These are phyloP conservation scores for Euproctis similis DNA, from an alignment of 2,888 invertebrate genomes.

Conservation along the genomic window DNA sequence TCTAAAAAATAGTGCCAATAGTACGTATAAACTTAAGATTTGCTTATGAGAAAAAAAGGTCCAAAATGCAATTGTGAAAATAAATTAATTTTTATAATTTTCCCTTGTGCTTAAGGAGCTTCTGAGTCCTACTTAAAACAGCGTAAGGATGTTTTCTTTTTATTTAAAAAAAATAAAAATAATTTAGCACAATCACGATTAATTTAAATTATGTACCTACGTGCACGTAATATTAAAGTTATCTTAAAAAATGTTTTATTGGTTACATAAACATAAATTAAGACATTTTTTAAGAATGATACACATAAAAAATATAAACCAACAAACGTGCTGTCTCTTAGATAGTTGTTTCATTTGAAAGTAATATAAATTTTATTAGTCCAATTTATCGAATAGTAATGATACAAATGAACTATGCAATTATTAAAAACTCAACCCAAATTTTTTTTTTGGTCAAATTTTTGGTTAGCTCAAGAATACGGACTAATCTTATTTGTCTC, in stretches of 20 bases:
- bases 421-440: too few relatives aligned
- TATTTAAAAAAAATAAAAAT: constrained; percentile 25
- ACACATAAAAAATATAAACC: constrained; percentile 5
- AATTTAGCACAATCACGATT: constrained; percentile 24
- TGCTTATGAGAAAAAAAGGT: constrained; percentile 55
- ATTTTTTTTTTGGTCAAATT: too few relatives aligned
- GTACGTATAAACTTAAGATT: too few relatives aligned
- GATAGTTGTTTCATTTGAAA: too few relatives aligned
- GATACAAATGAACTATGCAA: too few relatives aligned
- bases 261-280: constrained; percentile 1
- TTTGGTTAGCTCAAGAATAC: too few relatives aligned
- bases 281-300: constrained; percentile 6
- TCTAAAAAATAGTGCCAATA: too few relatives aligned
- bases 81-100: constrained; percentile 28
- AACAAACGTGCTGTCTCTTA: too few relatives aligned
- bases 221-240: constrained; percentile 16
- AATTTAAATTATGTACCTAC: constrained; percentile 12
- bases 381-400: too few relatives aligned
- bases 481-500: too few relatives aligned
- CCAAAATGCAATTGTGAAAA: constrained; percentile 50
- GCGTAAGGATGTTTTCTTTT: constrained; percentile 50
- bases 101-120: constrained; percentile 53
- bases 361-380: too few relatives aligned
- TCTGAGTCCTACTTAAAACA: constrained; percentile 54
- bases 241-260: constrained; percentile 9